A percentile compares a stretch with the other conserved stretches of the same genome.
Conservation (phyloP, 2,113 vertebrate species). For the Pampusana beccarii region DNA sequence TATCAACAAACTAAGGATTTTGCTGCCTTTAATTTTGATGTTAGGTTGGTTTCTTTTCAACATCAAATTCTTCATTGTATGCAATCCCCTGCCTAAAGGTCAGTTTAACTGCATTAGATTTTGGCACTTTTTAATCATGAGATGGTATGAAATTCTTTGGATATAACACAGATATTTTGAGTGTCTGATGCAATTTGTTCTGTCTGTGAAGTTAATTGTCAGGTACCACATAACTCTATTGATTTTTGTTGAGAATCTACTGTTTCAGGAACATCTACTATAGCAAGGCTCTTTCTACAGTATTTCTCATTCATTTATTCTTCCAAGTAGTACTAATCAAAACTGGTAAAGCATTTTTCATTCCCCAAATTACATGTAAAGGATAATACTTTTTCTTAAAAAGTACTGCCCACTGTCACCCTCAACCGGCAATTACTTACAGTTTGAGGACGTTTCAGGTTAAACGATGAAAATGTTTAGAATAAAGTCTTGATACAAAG, state of each 20-base stretch:
- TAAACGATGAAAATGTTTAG: not conserved
- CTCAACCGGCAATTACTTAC: not conserved
- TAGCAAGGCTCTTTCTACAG: not conserved
- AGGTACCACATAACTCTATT: not conserved
- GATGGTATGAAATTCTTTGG: not conserved
- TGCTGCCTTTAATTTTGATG: not conserved
- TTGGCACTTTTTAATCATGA: not conserved
- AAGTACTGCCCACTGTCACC: not conserved
- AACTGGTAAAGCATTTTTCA: not conserved
- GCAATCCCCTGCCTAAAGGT: not conserved
- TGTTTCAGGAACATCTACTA: not conserved
- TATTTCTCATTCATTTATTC: not conserved
- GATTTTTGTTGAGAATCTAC: not conserved
- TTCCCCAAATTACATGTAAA: not conserved
- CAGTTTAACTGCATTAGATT: not conserved
- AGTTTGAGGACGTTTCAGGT: not conserved
- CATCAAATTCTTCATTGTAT: not conserved
- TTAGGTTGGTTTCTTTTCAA: not conserved
- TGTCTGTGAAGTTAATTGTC: not conserved
- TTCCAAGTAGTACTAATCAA: not conserved
- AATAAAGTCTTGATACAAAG: not conserved
- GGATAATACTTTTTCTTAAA: not conserved
- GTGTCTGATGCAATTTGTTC: not conserved
- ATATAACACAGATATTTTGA: not conserved
- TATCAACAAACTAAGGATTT: not conserved